These are phyloP conservation scores for Amia ocellicauda DNA, from an alignment of 2,113 vertebrate species.

Conservation along the genomic window DNA sequence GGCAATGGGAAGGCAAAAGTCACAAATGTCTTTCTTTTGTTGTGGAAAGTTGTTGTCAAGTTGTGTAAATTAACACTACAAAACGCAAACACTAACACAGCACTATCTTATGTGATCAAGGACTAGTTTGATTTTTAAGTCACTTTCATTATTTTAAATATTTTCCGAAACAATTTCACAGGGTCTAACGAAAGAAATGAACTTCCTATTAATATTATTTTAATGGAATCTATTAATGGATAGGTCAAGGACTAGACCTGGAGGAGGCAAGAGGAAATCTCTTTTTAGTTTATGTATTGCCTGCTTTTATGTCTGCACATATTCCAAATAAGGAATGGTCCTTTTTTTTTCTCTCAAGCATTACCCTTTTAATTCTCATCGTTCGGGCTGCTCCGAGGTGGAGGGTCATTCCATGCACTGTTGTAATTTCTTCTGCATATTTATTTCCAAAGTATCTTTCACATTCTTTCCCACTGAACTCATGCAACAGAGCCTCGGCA, in stretches of 20 bases:
- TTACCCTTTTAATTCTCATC: slow-evolving; percentile 76
- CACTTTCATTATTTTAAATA: background rate
- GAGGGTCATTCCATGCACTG: slow-evolving; percentile 69
- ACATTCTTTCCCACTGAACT: slow-evolving; percentile 92
- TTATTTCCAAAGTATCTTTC: slow-evolving; percentile 87
- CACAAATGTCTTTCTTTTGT: background rate
- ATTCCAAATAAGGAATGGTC: slow-evolving; percentile 75
- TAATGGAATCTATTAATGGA: slow-evolving; percentile 77
- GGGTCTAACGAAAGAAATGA: slow-evolving; percentile 61
- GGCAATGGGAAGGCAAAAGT: no score
- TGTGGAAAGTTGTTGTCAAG: no score
- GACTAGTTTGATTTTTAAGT: no score
- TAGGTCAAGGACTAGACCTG: slow-evolving; percentile 67
- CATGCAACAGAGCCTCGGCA: slow-evolving; percentile 59
- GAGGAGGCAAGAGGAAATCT: slow-evolving; percentile 59
- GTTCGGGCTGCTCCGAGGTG: slow-evolving; percentile 77
- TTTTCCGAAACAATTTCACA: slow-evolving; percentile 38
- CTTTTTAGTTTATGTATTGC: slow-evolving; percentile 67
- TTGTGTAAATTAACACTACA: no score
- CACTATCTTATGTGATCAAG: no score
- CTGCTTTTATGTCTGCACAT: slow-evolving; percentile 61
- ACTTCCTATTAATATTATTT: slow-evolving; percentile 59
- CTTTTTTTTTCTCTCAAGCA: slow-evolving; percentile 65
- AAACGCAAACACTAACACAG: no score
- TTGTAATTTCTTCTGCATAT: slow-evolving; percentile 78